Conservation (phyloP, 2,113 vertebrate species). For the Elachura formosa region DNA sequence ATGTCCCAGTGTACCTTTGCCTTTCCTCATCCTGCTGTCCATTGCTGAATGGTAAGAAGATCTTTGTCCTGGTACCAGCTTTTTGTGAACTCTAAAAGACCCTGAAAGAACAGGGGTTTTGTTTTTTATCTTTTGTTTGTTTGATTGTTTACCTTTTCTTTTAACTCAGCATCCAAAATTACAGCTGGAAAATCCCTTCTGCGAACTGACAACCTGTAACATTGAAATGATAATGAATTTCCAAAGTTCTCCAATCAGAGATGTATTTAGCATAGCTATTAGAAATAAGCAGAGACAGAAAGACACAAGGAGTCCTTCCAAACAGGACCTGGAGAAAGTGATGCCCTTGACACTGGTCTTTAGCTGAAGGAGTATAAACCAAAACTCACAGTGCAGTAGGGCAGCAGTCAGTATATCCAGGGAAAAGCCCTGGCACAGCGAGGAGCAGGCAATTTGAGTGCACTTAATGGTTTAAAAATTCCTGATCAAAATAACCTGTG, state of each 20-base stretch:
- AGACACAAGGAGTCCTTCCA: not conserved
- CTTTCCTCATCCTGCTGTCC: not conserved
- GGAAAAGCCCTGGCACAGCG: not conserved
- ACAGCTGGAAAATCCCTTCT: not conserved
- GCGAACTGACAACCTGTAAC: not conserved
- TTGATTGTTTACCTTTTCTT: no score
- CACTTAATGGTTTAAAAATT: accelerated
- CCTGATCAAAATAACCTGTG: not conserved
- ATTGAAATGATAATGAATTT: not conserved
- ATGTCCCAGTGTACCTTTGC: not conserved
- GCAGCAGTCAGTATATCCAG: accelerated
- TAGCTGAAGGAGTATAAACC: not conserved
- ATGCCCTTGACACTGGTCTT: not conserved
- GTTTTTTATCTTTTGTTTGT: accelerated
- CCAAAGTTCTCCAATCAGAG: not conserved
- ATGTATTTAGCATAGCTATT: not conserved
- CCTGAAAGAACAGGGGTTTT: not conserved
- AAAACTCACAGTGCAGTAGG: accelerated
- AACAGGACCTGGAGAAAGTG: not conserved
- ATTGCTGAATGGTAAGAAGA: not conserved
- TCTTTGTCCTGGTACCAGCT: not conserved
- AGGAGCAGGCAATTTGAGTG: not conserved
- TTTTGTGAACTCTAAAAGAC: not conserved
- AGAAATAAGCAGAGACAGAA: not conserved
- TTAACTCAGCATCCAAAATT: not conserved